A percentile compares a stretch with the other conserved stretches of the same genome.
Conservation (phyloP, 2,797 vertebrate species). For the Epinephelus awoara region DNA sequence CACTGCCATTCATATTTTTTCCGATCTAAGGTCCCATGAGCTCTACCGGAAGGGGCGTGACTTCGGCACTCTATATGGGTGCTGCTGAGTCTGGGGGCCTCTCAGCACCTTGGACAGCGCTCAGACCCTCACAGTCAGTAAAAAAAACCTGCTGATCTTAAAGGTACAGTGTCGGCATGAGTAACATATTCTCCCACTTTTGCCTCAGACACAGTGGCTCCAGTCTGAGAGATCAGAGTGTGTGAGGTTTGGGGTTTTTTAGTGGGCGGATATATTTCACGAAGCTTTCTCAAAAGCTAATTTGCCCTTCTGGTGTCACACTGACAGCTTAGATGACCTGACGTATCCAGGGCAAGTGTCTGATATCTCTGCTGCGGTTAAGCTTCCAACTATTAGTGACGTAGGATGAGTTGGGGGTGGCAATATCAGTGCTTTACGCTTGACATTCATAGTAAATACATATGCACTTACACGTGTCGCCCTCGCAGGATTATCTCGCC, state of each 20-base stretch:
- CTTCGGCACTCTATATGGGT: no score
- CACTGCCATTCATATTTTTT: no score
- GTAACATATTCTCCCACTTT: no score
- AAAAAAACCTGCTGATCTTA: neutral
- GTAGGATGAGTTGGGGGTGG: slow-evolving; percentile 29
- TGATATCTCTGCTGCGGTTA: slow-evolving; percentile 29
- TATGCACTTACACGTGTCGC: neutral
- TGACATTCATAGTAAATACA: neutral
- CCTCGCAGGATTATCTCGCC: slow-evolving; percentile 47
- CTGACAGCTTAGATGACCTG: slow-evolving; percentile 48
- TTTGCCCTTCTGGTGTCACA: slow-evolving; percentile 41
- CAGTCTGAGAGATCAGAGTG: neutral
- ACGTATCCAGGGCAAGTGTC: slow-evolving; percentile 57
- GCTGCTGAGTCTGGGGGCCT: slow-evolving; percentile 17
- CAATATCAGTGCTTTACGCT: slow-evolving; percentile 9
- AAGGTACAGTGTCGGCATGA: no score
- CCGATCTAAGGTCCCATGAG: no score
- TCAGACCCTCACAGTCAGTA: neutral
- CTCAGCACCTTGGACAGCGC: slow-evolving; percentile 40
- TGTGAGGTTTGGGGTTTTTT: neutral
- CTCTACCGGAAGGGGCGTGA: no score
- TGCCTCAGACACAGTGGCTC: no score
- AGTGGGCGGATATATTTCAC: neutral
- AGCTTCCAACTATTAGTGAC: slow-evolving; percentile 38
- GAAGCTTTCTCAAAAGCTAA: slow-evolving; percentile 1